phyloP scores from a whole-genome alignment of 2,888 invertebrate genomes.

The Diloba caeruleocephala region DNA sequence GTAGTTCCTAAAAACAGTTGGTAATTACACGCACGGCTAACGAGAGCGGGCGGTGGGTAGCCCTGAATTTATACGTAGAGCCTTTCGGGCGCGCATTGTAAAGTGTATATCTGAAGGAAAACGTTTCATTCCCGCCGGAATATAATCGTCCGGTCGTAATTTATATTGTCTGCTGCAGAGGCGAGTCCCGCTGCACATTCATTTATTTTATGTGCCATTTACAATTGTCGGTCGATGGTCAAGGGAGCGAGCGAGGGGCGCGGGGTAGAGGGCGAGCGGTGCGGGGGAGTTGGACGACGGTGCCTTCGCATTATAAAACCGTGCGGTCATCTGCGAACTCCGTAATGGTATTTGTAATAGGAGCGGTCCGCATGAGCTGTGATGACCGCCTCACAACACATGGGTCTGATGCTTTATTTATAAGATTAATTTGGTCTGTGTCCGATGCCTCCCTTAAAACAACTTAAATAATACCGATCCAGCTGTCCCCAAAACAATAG shows the following conservation, averaged over 20 bases:
- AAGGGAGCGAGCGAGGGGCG: conserved; percentile 82
- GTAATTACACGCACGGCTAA: conserved; percentile 80
- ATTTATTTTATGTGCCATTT: conserved; percentile 90
- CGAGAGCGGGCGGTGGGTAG: conserved; percentile 69
- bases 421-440: conserved; percentile 73
- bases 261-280: conserved; percentile 63
- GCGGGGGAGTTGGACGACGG: conserved; percentile 70
- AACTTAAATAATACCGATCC: too few species aligned
- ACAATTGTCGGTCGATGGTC: conserved; percentile 90
- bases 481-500: too few species aligned
- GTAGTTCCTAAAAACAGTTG: conserved; percentile 73
- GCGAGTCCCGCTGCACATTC: conserved; percentile 89
- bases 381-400: conserved; percentile 74
- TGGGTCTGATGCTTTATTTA: conserved; percentile 83
- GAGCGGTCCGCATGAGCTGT: conserved; percentile 80
- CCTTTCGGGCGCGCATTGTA: conserved; percentile 71
- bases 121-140: conserved; percentile 88
- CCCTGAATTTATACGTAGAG: conserved; percentile 65
- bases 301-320: conserved; percentile 89
- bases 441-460: conserved; percentile 47
- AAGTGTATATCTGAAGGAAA: conserved; percentile 86
- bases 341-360: conserved; percentile 88
- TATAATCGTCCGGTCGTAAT: conserved; percentile 90
- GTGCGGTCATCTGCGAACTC: conserved; percentile 89
- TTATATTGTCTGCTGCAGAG: conserved; percentile 90